Conservation (phyloP, 2,113 vertebrate species). For the Erythrolamprus reginae region DNA sequence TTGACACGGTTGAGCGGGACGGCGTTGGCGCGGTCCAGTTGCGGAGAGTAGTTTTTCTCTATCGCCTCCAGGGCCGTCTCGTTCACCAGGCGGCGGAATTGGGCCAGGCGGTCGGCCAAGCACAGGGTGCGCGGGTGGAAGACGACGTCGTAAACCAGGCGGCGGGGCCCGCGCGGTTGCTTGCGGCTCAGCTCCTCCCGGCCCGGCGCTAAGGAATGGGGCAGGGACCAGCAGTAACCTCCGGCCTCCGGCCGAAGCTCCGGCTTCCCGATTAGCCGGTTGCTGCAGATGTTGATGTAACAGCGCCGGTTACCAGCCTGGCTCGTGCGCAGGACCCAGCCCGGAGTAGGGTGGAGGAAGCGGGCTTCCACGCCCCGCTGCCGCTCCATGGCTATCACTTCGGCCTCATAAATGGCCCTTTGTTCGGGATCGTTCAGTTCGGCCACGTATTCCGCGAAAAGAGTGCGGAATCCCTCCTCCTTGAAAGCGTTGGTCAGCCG, state of each 20-base stretch:
- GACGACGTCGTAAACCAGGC: slow-evolving; percentile 80
- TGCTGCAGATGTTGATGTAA: slow-evolving; percentile 86
- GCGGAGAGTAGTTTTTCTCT: slow-evolving; percentile 67
- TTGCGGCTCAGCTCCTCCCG: slow-evolving; percentile 67
- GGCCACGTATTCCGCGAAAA: slow-evolving; percentile 78
- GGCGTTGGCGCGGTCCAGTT: slow-evolving; percentile 73
- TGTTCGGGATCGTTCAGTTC: slow-evolving; percentile 82
- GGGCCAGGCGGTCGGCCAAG: slow-evolving; percentile 68
- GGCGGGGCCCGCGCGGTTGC: slow-evolving; percentile 60
- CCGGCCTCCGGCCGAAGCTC: slow-evolving; percentile 36
- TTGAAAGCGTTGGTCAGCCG: slow-evolving; percentile 75
- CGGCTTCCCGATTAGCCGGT: slow-evolving; percentile 68
- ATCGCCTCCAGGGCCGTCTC: slow-evolving; percentile 77
- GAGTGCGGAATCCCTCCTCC: slow-evolving; percentile 74
- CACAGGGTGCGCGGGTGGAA: slow-evolving; percentile 82
- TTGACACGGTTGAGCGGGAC: slow-evolving; percentile 61
- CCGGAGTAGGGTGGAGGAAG: slow-evolving; percentile 82
- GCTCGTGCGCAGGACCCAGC: slow-evolving; percentile 79
- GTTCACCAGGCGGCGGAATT: slow-evolving; percentile 78
- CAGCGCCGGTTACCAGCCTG: slow-evolving; percentile 72
- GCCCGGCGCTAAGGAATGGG: slow-evolving; percentile 78
- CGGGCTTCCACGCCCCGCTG: slow-evolving; percentile 77
- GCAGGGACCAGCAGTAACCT: slow-evolving; percentile 74
- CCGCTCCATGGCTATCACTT: slow-evolving; percentile 80
- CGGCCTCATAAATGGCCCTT: slow-evolving; percentile 77